These are phyloP conservation scores for Euplexia lucipara DNA, from an alignment of 2,888 invertebrate genomes.

Conservation along the genomic window DNA sequence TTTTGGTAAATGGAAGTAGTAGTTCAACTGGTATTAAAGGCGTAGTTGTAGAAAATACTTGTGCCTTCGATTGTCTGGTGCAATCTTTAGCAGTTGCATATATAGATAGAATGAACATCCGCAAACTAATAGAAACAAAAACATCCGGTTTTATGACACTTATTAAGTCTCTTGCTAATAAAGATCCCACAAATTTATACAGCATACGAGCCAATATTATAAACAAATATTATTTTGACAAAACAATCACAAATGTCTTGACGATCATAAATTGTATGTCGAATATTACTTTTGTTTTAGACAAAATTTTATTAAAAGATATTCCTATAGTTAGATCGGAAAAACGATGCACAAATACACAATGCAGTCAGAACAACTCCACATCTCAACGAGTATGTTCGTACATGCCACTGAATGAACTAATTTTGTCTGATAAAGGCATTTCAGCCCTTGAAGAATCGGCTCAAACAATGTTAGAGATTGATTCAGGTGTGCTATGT, in stretches of 20 bases:
- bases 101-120: conserved; percentile 22
- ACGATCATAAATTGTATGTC: conserved; percentile 36
- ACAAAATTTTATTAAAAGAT: conserved; percentile 40
- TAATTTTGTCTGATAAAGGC: conserved; percentile 34
- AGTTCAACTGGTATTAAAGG: conserved; percentile 27
- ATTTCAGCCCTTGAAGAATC: conserved; percentile 43
- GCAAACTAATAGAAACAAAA: conserved; percentile 27
- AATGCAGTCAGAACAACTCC: conserved; percentile 38
- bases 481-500: conserved; percentile 42
- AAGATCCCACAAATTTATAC: conserved; percentile 1
- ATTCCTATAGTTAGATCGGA: conserved; percentile 35
- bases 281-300: conserved; percentile 41
- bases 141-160: conserved; percentile 38
- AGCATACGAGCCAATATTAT: conserved; percentile 7
- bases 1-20: conserved; percentile 36
- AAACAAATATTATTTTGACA: conserved; percentile 35
- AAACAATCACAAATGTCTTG: conserved; percentile 39
- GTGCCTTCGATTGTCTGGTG: conserved; percentile 19
- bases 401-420: conserved; percentile 40
- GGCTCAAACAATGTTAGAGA: conserved; percentile 40
- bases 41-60: conserved; percentile 25
- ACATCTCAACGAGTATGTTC: conserved; percentile 45
- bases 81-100: conserved; percentile 19
- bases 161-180: conserved; percentile 28
- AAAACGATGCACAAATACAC: conserved; percentile 40